These are phyloP conservation scores for Panzeria rudis DNA, from an alignment of 2,888 invertebrate species.

Conservation along the genomic window DNA sequence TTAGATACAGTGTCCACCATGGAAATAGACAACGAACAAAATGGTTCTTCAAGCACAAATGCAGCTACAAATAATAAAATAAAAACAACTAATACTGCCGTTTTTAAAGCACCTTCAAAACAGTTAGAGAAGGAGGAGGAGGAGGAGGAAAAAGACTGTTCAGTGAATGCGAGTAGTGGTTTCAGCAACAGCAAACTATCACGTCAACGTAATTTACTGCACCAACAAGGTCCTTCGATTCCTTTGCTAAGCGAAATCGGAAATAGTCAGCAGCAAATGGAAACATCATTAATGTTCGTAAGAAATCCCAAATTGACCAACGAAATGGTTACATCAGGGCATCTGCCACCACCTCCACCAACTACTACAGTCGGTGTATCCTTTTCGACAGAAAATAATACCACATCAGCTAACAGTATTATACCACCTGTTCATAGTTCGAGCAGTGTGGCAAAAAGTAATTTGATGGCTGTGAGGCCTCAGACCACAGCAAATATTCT, in stretches of 20 bases:
- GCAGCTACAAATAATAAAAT: slow-evolving; percentile 39
- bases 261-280: slow-evolving; percentile 78
- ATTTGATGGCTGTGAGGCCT: slow-evolving; percentile 74
- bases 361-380: slow-evolving; percentile 71
- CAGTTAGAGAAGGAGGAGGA: slow-evolving; percentile 41
- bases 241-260: slow-evolving; percentile 72
- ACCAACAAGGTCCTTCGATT: slow-evolving; percentile 76
- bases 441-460: slow-evolving; percentile 30
- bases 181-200: slow-evolving; percentile 77
- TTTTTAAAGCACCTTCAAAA: slow-evolving; percentile 69
- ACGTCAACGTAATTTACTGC: slow-evolving; percentile 81
- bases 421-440: slow-evolving; percentile 69
- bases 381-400: slow-evolving; percentile 62
- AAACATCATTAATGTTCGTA: slow-evolving; percentile 82
- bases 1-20: slow-evolving; percentile 19
- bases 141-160: slow-evolving; percentile 28
- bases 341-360: slow-evolving; percentile 67
- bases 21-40: slow-evolving; percentile 23
- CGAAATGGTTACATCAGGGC: slow-evolving; percentile 70
- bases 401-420: slow-evolving; percentile 65
- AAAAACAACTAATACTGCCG: slow-evolving; percentile 74
- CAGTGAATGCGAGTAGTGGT: slow-evolving; percentile 56
- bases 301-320: slow-evolving; percentile 72
- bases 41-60: slow-evolving; percentile 32
- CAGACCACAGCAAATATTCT: slow-evolving; percentile 73